These are phyloP conservation scores for Callocephalon fimbriatum DNA, from an alignment of 2,113 vertebrate species.

Conservation along the genomic window DNA sequence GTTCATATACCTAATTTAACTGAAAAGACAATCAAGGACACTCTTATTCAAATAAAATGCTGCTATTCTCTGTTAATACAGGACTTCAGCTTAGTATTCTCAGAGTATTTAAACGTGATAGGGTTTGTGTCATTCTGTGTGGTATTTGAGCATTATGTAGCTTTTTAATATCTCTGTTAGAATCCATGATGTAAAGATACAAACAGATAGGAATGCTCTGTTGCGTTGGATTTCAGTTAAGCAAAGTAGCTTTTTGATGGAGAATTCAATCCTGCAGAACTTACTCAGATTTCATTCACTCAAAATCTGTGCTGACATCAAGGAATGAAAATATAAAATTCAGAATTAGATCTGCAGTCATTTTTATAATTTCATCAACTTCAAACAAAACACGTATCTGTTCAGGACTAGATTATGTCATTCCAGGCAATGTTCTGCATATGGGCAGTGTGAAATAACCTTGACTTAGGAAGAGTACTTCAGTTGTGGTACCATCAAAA, in stretches of 20 bases:
- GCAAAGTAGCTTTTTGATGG: neutral
- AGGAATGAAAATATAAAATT: neutral
- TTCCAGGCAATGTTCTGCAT: neutral
- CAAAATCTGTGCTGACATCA: neutral
- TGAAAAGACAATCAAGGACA: neutral
- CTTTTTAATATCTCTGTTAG: neutral
- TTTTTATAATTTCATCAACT: neutral
- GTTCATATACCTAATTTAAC: neutral
- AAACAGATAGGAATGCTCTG: neutral
- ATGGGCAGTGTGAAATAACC: neutral
- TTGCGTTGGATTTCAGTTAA: neutral
- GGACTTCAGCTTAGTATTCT: neutral
- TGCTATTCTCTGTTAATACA: neutral
- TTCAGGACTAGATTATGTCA: neutral
- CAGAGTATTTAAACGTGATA: neutral
- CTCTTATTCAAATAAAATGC: neutral
- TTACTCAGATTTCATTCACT: neutral
- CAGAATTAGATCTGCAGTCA: neutral
- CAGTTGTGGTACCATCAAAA: neutral
- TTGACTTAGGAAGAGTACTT: neutral
- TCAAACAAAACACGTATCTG: neutral
- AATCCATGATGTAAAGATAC: neutral
- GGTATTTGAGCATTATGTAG: neutral
- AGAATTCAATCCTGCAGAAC: neutral
- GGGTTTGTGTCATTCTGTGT: neutral